Percentiles rank a stretch among this genome's conserved stretches.
Conservation (phyloP, 1,140 invertebrate genomes). For the Bombus balteatus region DNA sequence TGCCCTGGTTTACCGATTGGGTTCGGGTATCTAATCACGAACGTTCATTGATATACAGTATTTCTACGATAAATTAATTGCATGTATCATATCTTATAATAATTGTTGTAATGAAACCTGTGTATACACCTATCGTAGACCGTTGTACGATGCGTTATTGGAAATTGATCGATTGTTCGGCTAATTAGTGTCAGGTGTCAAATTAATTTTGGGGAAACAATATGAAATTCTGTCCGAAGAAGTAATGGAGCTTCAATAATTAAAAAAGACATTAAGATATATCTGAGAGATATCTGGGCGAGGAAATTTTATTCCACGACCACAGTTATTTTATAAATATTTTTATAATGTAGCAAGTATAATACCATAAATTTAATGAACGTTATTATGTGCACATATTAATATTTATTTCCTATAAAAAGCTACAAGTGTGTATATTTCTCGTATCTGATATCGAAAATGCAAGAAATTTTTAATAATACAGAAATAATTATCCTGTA, state of each 20-base stretch:
- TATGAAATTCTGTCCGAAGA: background rate
- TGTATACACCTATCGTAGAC: too few species aligned
- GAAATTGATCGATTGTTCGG: background rate
- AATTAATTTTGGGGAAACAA: background rate
- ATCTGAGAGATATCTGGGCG: background rate
- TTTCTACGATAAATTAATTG: background rate
- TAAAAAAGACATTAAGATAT: background rate
- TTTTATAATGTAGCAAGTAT: too few species aligned
- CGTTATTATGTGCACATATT: background rate
- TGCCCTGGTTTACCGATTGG: background rate
- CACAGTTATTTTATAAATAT: too few species aligned
- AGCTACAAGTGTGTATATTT: too few species aligned
- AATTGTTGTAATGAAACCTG: background rate
- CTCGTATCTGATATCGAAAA: background rate
- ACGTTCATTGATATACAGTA: background rate
- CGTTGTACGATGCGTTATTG: background rate
- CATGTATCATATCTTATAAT: background rate
- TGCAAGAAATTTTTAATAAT: background rate
- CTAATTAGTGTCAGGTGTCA: background rate
- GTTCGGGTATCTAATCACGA: too few species aligned
- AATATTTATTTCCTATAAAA: background rate
- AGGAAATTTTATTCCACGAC: too few species aligned
- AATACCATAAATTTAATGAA: too few species aligned
- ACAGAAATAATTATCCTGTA: background rate
- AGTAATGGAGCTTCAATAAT: background rate